Evolutionary conservation across 2,113 vertebrate species (phyloP).

Genomic region (Piprites chloris): DNA sequence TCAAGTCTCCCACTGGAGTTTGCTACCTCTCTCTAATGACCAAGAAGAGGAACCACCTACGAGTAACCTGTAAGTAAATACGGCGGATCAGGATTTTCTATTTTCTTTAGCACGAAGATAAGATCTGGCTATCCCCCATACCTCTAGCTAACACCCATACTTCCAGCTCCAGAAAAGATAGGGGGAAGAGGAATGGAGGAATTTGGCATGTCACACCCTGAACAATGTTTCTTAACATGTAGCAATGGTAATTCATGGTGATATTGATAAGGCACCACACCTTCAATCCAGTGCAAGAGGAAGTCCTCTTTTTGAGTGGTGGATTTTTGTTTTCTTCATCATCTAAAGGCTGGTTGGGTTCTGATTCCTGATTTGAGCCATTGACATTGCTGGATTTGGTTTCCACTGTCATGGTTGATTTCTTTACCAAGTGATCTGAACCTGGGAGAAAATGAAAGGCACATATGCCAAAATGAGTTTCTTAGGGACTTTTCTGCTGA

Average conservation of each 20-base stretch:
- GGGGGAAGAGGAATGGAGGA: neutral
- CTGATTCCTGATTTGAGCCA: neutral
- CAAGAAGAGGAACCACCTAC: neutral
- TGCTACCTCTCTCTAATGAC: neutral
- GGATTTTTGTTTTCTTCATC: neutral
- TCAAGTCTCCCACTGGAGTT: neutral
- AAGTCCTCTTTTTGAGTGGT: neutral
- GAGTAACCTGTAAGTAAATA: neutral
- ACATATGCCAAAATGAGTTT: neutral
- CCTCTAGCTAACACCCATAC: neutral
- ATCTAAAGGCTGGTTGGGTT: neutral
- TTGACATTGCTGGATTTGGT: neutral
- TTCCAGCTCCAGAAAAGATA: neutral
- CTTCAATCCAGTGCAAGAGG: conserved; percentile 60
- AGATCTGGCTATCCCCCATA: neutral
- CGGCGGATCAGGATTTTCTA: neutral
- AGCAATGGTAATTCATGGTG: neutral
- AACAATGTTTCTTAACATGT: neutral
- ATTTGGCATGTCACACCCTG: neutral
- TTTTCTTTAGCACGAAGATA: neutral
- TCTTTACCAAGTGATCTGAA: conserved; percentile 11
- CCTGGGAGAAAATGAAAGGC: neutral
- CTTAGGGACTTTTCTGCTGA: neutral
- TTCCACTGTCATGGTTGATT: neutral
- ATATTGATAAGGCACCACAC: conserved; percentile 17